Conservation (phyloP, 2,797 vertebrate genomes). For the Sebastes cheni region DNA sequence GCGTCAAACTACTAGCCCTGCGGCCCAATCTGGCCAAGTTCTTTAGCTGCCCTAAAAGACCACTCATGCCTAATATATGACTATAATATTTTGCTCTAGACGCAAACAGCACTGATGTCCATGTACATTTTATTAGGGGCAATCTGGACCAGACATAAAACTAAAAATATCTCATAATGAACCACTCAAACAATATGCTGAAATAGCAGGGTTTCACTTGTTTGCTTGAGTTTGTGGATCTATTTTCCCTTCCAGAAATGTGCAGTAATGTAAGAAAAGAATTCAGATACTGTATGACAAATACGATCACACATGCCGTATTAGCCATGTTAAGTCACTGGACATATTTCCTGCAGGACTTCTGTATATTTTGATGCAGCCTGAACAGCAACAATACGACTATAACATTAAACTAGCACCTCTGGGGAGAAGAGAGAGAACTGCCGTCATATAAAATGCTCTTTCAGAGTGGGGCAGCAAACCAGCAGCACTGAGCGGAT, state of each 20-base stretch:
- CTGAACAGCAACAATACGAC: constrained; percentile 1
- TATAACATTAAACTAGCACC: constrained; percentile 1
- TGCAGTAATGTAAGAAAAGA: background rate
- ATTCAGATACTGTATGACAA: background rate
- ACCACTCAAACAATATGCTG: background rate
- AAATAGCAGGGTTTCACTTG: background rate
- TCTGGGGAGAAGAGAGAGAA: constrained; percentile 9
- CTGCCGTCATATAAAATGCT: constrained; percentile 26
- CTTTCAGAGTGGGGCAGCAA: background rate
- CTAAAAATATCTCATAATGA: background rate
- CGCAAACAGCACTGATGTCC: constrained; percentile 12
- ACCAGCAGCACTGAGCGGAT: constrained; percentile 31
- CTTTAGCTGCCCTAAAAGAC: constrained; percentile 37
- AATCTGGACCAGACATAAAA: constrained; percentile 18
- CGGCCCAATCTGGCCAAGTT: constrained; percentile 26
- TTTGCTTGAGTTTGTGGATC: background rate
- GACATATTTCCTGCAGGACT: background rate
- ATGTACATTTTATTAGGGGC: constrained; percentile 16
- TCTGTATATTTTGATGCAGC: background rate
- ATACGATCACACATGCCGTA: background rate
- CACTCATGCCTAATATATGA: constrained; percentile 23
- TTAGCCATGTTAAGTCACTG: constrained; percentile 7
- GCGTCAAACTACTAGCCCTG: constrained; percentile 27
- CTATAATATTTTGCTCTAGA: constrained; percentile 4
- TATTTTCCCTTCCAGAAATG: background rate